Evolutionary conservation across 1,140 invertebrate species (phyloP), one percentile per base, ranked within the genome.

Genomic region (Nixonia krombeini): DNA sequence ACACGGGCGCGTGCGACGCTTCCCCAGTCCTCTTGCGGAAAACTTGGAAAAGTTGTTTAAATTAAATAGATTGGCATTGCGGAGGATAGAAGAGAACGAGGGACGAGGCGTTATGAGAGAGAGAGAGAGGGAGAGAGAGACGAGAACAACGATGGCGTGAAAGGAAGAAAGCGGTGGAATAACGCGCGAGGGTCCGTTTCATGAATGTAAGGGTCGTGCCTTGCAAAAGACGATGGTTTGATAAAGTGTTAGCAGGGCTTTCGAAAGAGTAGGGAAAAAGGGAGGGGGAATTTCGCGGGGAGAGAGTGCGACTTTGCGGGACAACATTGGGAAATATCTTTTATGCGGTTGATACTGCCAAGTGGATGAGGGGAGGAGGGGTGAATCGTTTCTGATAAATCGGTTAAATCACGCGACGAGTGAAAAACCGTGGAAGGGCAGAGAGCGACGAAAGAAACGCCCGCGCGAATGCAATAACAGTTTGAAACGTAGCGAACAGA

Each of bases 11-110:
- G n/a, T n/a, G n/a, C n/a, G n/a, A n/a, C n/a, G n/a, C n/a, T n/a
- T n/a, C n/a, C n/a, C n/a, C n/a, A 37, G 31, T 23, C 16, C 23
- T 26, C 26, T 45, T 37, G 23, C 9, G 3, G 5, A 23, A 33
- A 49, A 18, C 7, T 37, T 17, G 23, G 28, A 35, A 72, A 75
- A 77, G 65, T 77, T 75, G 74, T 77, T 75, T 75, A 74, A 74
- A 77, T 75, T 75, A 75, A 75, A 74, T 74, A 76, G 69, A 65
- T 62, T 61, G 58, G 10, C 21, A 25, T 25, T n/a, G 17, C 15
- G 13, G 35, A 15, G 37, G n/a, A 23, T 21, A 28, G 35, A 41
- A 28, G 47, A 26, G n/a, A n/a, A n/a, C n/a, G n/a, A n/a, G n/a
- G n/a, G n/a, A n/a, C n/a, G n/a, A n/a, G n/a, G n/a, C n/a, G 29